Evolutionary conservation across 2,113 vertebrate species (phyloP).

Genomic region (Lepus europaeus): DNA sequence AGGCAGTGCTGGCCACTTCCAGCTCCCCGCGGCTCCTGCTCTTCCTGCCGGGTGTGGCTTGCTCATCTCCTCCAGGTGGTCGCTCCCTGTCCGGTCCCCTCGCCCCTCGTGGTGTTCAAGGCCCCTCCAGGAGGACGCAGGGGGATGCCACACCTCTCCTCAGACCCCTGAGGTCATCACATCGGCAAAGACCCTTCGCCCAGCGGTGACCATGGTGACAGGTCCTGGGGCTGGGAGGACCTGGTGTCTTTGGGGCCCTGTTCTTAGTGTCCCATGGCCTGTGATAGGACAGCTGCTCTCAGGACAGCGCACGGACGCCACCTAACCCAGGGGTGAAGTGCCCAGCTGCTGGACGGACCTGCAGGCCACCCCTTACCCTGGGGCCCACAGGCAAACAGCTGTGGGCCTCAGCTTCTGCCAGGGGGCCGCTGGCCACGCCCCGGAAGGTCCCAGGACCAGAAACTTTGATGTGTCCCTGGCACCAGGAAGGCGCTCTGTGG

Average conservation of each 20-base stretch:
- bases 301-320: too few species aligned
- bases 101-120: neutral
- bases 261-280: neutral
- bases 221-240: neutral
- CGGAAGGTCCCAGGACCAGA: neutral
- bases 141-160: too few species aligned
- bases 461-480: neutral
- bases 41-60: too few species aligned
- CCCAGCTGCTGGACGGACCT: neutral
- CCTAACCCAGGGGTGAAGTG: neutral
- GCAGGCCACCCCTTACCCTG: neutral
- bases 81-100: too few species aligned
- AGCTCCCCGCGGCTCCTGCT: too few species aligned
- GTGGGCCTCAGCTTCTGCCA: fast-evolving
- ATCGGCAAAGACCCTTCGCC: neutral
- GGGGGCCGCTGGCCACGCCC: fast-evolving
- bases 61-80: too few species aligned
- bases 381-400: too few species aligned
- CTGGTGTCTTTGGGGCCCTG: too few species aligned
- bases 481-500: neutral
- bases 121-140: neutral
- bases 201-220: too few species aligned
- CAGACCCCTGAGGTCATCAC: neutral
- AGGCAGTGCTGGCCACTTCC: neutral
- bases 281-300: neutral